Conservation (phyloP, 2,888 invertebrate species). For the Cosmopolites sordidus region DNA sequence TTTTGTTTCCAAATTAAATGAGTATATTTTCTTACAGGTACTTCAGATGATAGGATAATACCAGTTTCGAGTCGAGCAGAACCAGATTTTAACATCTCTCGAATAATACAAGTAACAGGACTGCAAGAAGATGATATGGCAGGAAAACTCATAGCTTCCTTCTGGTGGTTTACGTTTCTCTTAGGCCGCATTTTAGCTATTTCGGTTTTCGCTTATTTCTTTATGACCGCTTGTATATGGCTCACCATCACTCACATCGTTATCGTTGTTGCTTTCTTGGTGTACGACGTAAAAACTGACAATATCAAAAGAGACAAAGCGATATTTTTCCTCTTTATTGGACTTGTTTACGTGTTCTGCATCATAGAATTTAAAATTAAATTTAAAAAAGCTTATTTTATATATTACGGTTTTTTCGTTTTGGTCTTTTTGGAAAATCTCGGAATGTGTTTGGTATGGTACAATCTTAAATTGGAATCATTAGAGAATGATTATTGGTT, state of each 20-base stretch:
- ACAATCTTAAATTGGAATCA: slow-evolving; percentile 53
- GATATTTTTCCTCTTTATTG: slow-evolving; percentile 65
- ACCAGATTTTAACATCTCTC: slow-evolving; percentile 45
- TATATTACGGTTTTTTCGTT: slow-evolving; percentile 65
- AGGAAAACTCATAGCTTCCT: slow-evolving; percentile 62
- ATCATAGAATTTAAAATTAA: slow-evolving; percentile 75
- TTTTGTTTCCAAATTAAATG: too few species aligned
- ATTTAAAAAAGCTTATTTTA: slow-evolving; percentile 66
- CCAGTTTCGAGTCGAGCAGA: slow-evolving; percentile 26
- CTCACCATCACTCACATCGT: slow-evolving; percentile 61
- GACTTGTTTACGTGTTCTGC: slow-evolving; percentile 70
- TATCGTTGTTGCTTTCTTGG: slow-evolving; percentile 61
- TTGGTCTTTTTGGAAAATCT: slow-evolving; percentile 64
- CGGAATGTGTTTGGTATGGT: slow-evolving; percentile 69
- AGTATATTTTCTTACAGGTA: slow-evolving; percentile 7
- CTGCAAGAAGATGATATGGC: slow-evolving; percentile 71
- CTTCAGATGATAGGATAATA: slow-evolving; percentile 17
- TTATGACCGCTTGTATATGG: slow-evolving; percentile 58
- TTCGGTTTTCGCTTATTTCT: slow-evolving; percentile 65
- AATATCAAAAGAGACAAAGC: slow-evolving; percentile 44
- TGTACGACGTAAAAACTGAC: slow-evolving; percentile 59
- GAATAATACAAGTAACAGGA: slow-evolving; percentile 52
- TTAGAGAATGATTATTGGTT: slow-evolving; percentile 62
- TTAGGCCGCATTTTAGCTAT: slow-evolving; percentile 67
- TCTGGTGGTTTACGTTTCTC: slow-evolving; percentile 76